Percentiles rank a stretch among this genome's conserved stretches.
These are phyloP conservation scores for Argyresthia goedartella DNA, from an alignment of 2,888 invertebrate genomes.

Conservation along the genomic window DNA sequence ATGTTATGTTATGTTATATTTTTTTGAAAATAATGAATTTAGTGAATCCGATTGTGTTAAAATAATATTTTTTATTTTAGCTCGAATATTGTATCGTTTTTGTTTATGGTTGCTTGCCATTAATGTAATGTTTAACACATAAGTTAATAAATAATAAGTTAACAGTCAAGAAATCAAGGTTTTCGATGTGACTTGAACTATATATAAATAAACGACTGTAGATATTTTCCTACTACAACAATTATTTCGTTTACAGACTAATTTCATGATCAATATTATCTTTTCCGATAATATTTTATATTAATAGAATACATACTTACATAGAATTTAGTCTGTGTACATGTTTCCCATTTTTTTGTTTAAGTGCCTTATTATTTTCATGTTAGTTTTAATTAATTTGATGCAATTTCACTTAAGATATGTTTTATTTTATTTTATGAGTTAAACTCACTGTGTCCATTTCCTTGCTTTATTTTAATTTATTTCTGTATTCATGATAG, in stretches of 20 bases:
- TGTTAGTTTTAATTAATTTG: slow-evolving; percentile 7
- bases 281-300: neutral
- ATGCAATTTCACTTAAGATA: slow-evolving; percentile 22
- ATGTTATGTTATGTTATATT: slow-evolving; percentile 5
- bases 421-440: slow-evolving; percentile 27
- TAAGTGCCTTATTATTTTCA: slow-evolving; percentile 12
- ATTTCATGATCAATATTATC: too few relatives aligned
- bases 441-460: slow-evolving; percentile 55
- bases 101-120: slow-evolving; percentile 39
- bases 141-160: neutral
- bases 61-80: slow-evolving; percentile 8
- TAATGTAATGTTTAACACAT: slow-evolving; percentile 23
- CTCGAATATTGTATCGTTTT: slow-evolving; percentile 2
- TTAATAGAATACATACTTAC: neutral
- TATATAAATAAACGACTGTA: neutral
- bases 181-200: neutral
- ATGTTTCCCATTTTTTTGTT: slow-evolving; percentile 6
- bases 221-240: slow-evolving; percentile 4
- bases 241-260: neutral
- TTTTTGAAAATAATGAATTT: neutral
- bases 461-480: slow-evolving; percentile 51
- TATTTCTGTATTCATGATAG: slow-evolving; percentile 19
- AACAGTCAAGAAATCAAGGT: neutral
- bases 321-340: too few relatives aligned
- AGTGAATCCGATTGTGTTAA: slow-evolving; percentile 10